Conservation (phyloP, 2,113 vertebrate species). For the Chiloscyllium plagiosum region DNA sequence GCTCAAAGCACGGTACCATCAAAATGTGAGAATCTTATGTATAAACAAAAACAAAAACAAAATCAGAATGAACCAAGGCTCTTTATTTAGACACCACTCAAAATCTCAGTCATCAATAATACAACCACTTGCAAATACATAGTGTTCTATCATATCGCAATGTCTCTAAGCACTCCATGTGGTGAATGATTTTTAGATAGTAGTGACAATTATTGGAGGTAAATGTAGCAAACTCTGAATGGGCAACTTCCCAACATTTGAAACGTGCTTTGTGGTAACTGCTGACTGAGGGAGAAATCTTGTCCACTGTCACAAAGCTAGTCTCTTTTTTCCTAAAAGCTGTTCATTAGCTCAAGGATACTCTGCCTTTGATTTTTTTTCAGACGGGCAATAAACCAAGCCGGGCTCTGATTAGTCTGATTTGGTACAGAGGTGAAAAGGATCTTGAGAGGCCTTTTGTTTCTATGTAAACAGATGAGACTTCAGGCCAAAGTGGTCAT, state of each 20-base stretch:
- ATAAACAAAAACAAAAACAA: not conserved
- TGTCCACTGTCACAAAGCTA: not conserved
- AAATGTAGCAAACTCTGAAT: not conserved
- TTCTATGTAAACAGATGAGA: too few species aligned
- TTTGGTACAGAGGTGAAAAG: too few species aligned
- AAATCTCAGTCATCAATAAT: not conserved
- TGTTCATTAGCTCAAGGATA: too few species aligned
- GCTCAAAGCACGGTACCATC: not conserved
- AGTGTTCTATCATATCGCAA: not conserved
- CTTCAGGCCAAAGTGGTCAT: too few species aligned
- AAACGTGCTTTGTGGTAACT: not conserved
- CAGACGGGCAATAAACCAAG: too few species aligned
- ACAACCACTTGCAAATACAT: not conserved
- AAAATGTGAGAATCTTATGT: not conserved
- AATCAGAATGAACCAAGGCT: not conserved
- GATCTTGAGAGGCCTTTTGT: too few species aligned
- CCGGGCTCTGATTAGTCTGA: too few species aligned
- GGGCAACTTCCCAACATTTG: not conserved
- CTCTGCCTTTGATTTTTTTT: too few species aligned
- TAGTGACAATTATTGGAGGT: not conserved
- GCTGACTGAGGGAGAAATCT: not conserved
- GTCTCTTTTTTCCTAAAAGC: too few species aligned
- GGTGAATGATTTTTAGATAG: not conserved
- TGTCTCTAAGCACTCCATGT: not conserved
- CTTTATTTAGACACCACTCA: not conserved